These are phyloP conservation scores for Hozukius guyotensis DNA, from an alignment of 2,797 vertebrate species.

Conservation along the genomic window DNA sequence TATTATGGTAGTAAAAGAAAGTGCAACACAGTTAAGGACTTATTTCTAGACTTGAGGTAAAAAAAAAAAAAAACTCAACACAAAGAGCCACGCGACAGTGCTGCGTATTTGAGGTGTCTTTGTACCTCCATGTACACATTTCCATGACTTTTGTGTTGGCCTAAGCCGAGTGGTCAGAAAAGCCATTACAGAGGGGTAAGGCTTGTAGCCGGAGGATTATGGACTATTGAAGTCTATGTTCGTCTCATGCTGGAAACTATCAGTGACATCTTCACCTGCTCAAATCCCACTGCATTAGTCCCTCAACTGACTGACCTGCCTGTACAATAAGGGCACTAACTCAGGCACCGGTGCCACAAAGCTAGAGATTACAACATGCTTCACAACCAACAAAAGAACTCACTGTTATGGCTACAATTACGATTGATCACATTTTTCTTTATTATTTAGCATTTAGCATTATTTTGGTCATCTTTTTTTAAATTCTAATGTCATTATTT, in stretches of 20 bases:
- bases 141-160: conserved; percentile 76
- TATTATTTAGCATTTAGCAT: neutral
- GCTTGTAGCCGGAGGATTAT: conserved; percentile 75
- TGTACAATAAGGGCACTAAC: conserved; percentile 53
- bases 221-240: conserved; percentile 77
- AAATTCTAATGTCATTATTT: neutral
- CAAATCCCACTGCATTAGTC: conserved; percentile 79
- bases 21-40: neutral
- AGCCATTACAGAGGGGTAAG: conserved; percentile 80
- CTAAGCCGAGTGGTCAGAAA: conserved; percentile 77
- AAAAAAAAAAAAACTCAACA: neutral
- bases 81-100: neutral
- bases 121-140: conserved; percentile 70
- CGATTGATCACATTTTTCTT: neutral
- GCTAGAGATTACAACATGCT: conserved; percentile 20
- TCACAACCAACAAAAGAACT: conserved; percentile 15
- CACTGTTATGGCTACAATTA: neutral
- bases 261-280: conserved; percentile 81
- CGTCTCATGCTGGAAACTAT: conserved; percentile 75
- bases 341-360: conserved; percentile 20
- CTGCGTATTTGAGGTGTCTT: conserved; percentile 33
- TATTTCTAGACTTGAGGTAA: neutral
- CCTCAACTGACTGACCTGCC: conserved; percentile 63
- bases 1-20: neutral
- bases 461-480: neutral